Conservation (phyloP, 2,888 invertebrate genomes). For the Eristalis intricaria region DNA sequence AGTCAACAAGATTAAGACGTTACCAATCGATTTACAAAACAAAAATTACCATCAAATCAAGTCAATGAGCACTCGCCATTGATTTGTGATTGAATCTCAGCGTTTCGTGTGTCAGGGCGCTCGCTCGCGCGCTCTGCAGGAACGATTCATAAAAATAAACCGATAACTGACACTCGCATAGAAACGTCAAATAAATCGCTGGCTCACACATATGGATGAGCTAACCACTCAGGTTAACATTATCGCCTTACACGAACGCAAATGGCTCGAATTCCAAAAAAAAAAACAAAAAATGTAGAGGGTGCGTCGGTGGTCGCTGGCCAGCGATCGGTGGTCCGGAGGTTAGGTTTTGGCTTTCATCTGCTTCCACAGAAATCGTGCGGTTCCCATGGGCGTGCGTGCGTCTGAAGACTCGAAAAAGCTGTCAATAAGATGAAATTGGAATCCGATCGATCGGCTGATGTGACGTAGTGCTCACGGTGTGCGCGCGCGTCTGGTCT, state of each 20-base stretch:
- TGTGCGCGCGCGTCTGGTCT: not conserved
- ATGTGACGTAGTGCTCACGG: not conserved
- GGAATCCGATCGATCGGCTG: conserved; percentile 20
- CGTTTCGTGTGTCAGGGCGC: conserved; percentile 20
- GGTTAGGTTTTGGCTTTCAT: not conserved
- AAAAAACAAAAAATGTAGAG: too few species aligned
- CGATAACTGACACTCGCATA: conserved; percentile 22
- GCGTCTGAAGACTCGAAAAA: not conserved
- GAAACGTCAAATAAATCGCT: conserved; percentile 35
- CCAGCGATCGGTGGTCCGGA: not conserved
- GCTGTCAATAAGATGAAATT: conserved; percentile 27
- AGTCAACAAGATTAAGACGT: conserved; percentile 27
- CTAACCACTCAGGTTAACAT: not conserved
- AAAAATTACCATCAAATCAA: conserved; percentile 34
- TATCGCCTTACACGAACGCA: not conserved
- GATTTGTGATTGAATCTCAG: conserved; percentile 44
- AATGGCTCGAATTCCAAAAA: conserved; percentile 22
- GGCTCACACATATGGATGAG: conserved; percentile 5
- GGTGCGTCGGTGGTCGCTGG: conserved; percentile 4
- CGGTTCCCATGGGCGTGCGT: not conserved
- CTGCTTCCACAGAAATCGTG: not conserved
- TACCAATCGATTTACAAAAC: conserved; percentile 19
- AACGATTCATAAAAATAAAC: conserved; percentile 30
- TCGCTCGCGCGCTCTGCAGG: not conserved
- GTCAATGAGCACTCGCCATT: conserved; percentile 24